These are phyloP conservation scores for Enteromius mattozi DNA, from an alignment of 2,797 vertebrate species.

Conservation along the genomic window DNA sequence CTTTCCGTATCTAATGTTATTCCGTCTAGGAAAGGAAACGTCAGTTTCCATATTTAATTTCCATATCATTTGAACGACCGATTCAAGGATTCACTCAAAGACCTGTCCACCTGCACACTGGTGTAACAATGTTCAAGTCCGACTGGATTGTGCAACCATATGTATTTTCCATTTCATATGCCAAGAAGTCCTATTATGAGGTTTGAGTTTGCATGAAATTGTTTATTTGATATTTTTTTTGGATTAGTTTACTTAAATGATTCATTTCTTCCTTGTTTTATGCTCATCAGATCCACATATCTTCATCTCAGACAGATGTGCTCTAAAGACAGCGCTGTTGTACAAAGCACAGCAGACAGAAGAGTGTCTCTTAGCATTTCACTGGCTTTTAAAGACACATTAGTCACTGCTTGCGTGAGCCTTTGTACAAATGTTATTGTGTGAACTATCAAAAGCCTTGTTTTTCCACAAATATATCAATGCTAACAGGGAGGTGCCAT, in stretches of 20 bases:
- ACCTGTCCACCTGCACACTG: not conserved
- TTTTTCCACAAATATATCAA: constrained; percentile 48
- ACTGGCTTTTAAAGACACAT: constrained; percentile 52
- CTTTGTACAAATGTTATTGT: constrained; percentile 52
- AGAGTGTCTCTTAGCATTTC: constrained; percentile 41
- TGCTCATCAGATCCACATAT: constrained; percentile 49
- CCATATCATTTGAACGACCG: not conserved
- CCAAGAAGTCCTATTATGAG: constrained; percentile 45
- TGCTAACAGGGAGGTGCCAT: constrained; percentile 60
- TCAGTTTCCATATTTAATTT: too few species aligned
- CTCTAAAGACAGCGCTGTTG: constrained; percentile 53
- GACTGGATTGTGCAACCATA: constrained; percentile 10
- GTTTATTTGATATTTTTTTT: constrained; percentile 58
- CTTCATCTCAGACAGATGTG: constrained; percentile 55
- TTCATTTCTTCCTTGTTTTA: constrained; percentile 58
- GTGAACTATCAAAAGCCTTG: constrained; percentile 45
- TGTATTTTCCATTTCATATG: constrained; percentile 55
- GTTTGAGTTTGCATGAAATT: constrained; percentile 53
- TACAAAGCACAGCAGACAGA: constrained; percentile 38
- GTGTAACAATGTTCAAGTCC: not conserved
- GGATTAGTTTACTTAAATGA: constrained; percentile 58
- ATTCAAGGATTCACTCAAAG: not conserved
- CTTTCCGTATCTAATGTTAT: too few species aligned
- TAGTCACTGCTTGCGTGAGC: constrained; percentile 53
- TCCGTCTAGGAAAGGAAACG: too few species aligned